Percentiles rank a stretch among this genome's conserved stretches.
Conservation (phyloP, 2,113 vertebrate genomes). For the Mobula birostris region DNA sequence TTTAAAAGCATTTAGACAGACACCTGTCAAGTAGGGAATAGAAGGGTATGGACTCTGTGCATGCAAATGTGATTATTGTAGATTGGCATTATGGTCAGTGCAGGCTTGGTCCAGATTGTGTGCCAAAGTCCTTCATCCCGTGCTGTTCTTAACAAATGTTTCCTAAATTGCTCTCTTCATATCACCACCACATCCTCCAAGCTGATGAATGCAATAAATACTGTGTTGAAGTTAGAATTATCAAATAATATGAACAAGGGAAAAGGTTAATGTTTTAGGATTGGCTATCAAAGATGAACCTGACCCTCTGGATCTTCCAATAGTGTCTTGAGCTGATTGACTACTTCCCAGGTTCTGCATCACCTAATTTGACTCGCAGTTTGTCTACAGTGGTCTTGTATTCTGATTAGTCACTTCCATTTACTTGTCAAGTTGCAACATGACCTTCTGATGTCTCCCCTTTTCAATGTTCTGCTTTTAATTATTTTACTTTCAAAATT, state of each 20-base stretch:
- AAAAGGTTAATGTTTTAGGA: too few species aligned
- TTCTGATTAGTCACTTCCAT: neutral
- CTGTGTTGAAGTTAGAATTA: neutral
- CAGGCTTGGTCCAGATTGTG: too few species aligned
- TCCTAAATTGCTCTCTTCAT: neutral
- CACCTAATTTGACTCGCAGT: neutral
- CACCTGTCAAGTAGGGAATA: too few species aligned
- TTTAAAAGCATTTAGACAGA: too few species aligned
- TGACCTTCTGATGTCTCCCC: neutral
- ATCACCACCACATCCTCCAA: neutral
- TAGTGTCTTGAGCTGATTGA: neutral
- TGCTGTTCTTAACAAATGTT: neutral
- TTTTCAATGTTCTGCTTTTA: neutral
- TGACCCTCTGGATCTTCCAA: neutral
- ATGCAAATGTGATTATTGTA: too few species aligned
- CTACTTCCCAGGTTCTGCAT: neutral
- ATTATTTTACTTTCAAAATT: neutral
- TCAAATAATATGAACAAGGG: neutral
- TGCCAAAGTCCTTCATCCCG: too few species aligned
- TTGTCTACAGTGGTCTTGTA: neutral
- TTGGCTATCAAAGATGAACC: neutral
- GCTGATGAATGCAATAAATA: neutral
- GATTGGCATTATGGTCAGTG: too few species aligned
- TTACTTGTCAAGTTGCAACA: neutral
- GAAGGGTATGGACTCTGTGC: too few species aligned